Base-by-base conservation (phyloP, 2,797 vertebrate species). In the Onychomys leucogaster region DNA sequence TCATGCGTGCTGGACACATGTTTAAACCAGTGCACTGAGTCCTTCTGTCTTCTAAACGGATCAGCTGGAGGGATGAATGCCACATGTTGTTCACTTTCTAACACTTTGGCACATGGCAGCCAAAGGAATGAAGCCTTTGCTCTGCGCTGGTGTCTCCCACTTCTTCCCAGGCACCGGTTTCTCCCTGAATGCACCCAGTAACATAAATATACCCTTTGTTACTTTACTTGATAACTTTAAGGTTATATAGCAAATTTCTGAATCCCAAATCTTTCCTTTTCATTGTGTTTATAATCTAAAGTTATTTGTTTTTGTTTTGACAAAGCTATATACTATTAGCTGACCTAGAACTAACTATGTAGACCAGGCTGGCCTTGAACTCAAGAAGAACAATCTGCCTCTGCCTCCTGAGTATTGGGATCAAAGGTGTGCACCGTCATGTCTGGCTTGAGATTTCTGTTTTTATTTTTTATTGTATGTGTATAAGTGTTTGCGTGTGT, bases 211-310 rank as follows among this genome's bases (percentile, higher is more conserved):
- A 6, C 10, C 32, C 21, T 34, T 34, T 67, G 61, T 25, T 69
- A 21, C 27, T 73, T 75, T 59, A 34, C 13, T 61, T 13, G 27
- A 8, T 9, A 43, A 5, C 14, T 92, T 84, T 80, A 92, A 91
- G 90, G 34, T 49, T 91, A 81, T 90, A 75, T 90, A 75, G 34
- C 93, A 86, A 76, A 89, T 61, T 84, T 90, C 27, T 75, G 49
- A 92, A 81, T 88, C 78, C 57, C 77, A 16, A 63, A 32, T 65
- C 57, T 29, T 61, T 37, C 34, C 49, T 85, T 89, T 90, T 52
- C 78, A 9, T 83, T 55, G 32, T 41, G 8, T 41, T 21, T 19
- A 19, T 34, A 46, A 71, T 89, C 89, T 97, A 37, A 1, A 71
- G 84, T 89, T 93, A n/a, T 86, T 89, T 61, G 1, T 71, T 82